phyloP scores from a whole-genome alignment of 2,797 vertebrate species.

The Sciurus vulgaris region DNA sequence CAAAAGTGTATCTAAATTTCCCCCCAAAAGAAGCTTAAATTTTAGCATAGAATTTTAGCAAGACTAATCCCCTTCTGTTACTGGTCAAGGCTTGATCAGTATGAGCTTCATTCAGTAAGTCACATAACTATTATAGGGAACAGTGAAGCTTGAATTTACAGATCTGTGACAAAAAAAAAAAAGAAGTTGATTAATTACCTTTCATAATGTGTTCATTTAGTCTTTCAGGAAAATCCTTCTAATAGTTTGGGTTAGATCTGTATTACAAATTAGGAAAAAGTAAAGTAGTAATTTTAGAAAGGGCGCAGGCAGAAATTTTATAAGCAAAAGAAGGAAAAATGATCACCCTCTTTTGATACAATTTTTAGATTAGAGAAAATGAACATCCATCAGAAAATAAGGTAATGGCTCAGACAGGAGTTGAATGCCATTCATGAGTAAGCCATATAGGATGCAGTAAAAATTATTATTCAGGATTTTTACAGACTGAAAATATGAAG shows the following conservation, averaged over 20 bases:
- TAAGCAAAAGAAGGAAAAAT: conserved; percentile 11
- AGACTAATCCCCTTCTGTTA: conserved; percentile 84
- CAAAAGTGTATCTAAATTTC: conserved; percentile 80
- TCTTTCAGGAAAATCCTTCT: conserved; percentile 53
- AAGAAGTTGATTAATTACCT: neutral
- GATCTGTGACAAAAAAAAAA: conserved; percentile 37
- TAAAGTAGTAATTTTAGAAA: conserved; percentile 59
- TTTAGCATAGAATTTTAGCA: conserved; percentile 75
- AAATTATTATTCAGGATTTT: conserved; percentile 27
- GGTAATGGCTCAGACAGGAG: conserved; percentile 23
- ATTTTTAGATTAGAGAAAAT: conserved; percentile 54
- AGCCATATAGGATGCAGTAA: neutral
- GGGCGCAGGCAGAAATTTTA: conserved; percentile 2
- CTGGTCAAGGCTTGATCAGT: conserved; percentile 72
- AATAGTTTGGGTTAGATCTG: neutral
- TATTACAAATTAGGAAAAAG: conserved; percentile 49
- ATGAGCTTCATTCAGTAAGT: conserved; percentile 60
- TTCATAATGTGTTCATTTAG: conserved; percentile 30
- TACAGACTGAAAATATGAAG: conserved; percentile 23
- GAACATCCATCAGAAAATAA: conserved; percentile 42
- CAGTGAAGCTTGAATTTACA: conserved; percentile 57
- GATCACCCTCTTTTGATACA: neutral
- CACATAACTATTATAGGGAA: conserved; percentile 68
- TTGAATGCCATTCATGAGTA: neutral
- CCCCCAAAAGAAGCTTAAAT: conserved; percentile 82